These are phyloP conservation scores for Indri indri DNA, from an alignment of 2,113 vertebrate species.

Conservation along the genomic window DNA sequence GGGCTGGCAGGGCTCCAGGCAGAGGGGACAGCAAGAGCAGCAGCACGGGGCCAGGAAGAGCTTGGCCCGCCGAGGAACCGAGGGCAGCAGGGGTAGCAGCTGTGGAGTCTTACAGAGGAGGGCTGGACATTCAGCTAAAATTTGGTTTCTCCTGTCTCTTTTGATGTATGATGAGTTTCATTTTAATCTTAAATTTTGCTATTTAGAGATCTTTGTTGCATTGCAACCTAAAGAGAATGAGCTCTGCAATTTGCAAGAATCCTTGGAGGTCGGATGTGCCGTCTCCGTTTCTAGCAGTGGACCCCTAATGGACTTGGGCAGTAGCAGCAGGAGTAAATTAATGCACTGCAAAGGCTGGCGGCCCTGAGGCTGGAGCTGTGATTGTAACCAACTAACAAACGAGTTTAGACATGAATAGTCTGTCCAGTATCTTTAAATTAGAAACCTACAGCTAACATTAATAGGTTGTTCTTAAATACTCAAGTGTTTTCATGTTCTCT, in stretches of 20 bases:
- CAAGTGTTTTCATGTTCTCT: not conserved
- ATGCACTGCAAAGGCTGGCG: not conserved
- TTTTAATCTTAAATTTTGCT: not conserved
- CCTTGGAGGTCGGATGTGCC: not conserved
- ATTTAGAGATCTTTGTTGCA: not conserved
- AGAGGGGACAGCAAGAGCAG: not conserved
- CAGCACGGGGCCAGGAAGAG: not conserved
- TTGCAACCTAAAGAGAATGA: not conserved
- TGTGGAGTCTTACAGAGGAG: not conserved
- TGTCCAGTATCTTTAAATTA: not conserved
- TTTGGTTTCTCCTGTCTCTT: not conserved
- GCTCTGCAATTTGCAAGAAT: not conserved
- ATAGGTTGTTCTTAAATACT: conserved; percentile 16
- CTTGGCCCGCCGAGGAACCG: rapidly evolving
- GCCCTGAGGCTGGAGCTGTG: not conserved
- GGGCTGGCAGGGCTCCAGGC: not conserved
- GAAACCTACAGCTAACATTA: not conserved
- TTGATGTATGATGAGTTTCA: not conserved
- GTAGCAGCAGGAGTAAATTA: not conserved
- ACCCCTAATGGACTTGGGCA: not conserved
- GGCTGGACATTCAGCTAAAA: not conserved
- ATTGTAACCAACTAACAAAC: not conserved
- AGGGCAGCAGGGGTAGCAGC: too few relatives aligned
- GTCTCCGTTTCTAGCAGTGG: not conserved
- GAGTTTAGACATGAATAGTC: not conserved